These are phyloP conservation scores for Labeo rohita DNA, from an alignment of 2,113 vertebrate species.

Conservation along the genomic window DNA sequence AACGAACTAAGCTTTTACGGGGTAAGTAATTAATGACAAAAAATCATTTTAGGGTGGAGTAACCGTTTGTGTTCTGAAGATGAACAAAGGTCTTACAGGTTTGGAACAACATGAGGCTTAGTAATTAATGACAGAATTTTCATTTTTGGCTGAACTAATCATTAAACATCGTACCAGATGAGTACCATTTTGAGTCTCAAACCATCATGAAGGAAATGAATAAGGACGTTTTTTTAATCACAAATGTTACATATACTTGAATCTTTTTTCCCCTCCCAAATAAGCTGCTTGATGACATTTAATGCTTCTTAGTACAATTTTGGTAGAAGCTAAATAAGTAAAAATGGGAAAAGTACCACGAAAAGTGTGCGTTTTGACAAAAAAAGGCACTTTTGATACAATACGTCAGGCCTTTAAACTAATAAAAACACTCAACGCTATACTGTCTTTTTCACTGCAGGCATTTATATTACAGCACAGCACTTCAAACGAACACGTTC, in stretches of 20 bases:
- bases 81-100: too few relatives aligned
- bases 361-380: neutral
- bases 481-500: neutral
- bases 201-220: neutral
- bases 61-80: too few relatives aligned
- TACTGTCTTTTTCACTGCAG: neutral
- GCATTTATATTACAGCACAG: neutral
- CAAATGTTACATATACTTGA: constrained; percentile 5
- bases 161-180: neutral
- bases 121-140: too few relatives aligned
- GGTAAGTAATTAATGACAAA: too few relatives aligned
- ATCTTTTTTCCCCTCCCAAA: neutral
- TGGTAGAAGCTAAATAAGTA: constrained; percentile 17
- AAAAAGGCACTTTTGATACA: constrained; percentile 1
- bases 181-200: neutral
- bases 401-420: neutral
- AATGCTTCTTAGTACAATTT: neutral
- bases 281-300: neutral
- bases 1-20: too few relatives aligned
- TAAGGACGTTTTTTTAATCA: neutral
- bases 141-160: too few relatives aligned
- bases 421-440: neutral
- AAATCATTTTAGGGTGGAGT: too few relatives aligned
- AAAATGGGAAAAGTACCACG: neutral
- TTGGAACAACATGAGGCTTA: too few relatives aligned